These are phyloP conservation scores for Xiphias gladius DNA, from an alignment of 2,113 vertebrate species.

Conservation along the genomic window DNA sequence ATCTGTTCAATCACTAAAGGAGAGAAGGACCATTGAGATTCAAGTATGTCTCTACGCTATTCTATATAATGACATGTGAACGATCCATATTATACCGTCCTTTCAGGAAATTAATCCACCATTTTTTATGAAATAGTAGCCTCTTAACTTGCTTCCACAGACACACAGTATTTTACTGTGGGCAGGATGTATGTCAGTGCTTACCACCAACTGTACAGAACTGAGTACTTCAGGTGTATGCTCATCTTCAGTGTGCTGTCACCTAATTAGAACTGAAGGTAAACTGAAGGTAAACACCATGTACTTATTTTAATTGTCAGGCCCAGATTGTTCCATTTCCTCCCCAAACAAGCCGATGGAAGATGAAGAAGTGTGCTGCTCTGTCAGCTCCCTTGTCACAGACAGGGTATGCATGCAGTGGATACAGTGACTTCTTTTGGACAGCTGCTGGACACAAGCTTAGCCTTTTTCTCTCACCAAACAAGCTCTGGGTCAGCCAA, in stretches of 20 bases:
- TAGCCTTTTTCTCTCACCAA: too few relatives aligned
- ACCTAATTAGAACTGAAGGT: background rate
- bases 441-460: background rate
- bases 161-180: background rate
- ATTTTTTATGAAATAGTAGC: slow-evolving; percentile 17
- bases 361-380: background rate
- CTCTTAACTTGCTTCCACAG: background rate
- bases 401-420: background rate
- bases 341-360: background rate
- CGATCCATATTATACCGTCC: slow-evolving; percentile 30
- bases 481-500: too few relatives aligned
- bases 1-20: slow-evolving; percentile 50
- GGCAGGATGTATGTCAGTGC: background rate
- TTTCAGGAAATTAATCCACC: slow-evolving; percentile 50
- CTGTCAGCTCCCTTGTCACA: background rate
- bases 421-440: background rate
- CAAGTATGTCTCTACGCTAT: slow-evolving; percentile 25
- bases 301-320: background rate
- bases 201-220: background rate
- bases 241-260: background rate
- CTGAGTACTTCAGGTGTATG: background rate
- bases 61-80: slow-evolving; percentile 26
- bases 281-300: background rate
- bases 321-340: background rate
- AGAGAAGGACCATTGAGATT: slow-evolving; percentile 52